Evolutionary conservation across 2,888 invertebrate genomes (phyloP).

Genomic region (Adineta ricciae): DNA sequence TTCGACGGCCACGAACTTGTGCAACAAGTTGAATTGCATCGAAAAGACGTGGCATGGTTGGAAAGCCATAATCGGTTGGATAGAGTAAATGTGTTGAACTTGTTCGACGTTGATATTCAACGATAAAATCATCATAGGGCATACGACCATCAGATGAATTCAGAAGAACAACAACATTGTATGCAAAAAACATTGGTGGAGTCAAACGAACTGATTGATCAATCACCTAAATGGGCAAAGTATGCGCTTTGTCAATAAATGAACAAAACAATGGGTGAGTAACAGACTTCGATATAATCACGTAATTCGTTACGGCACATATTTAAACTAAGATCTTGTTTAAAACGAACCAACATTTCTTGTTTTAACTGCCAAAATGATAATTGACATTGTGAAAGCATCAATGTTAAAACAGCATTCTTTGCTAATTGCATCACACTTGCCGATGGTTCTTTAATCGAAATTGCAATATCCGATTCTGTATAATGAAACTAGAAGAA

Average conservation of each 20-base stretch:
- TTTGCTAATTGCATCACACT: not conserved
- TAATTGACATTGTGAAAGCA: conserved; percentile 13
- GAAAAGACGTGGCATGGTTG: not conserved
- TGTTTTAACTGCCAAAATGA: conserved; percentile 16
- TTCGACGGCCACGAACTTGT: not conserved
- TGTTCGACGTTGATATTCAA: conserved; percentile 19
- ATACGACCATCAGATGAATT: not conserved
- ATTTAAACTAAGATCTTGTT: not conserved
- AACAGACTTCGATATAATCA: not conserved
- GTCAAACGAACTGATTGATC: conserved; percentile 15
- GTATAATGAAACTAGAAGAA: not conserved
- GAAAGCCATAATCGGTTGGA: conserved; percentile 12
- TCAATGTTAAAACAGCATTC: not conserved
- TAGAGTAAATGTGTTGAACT: not conserved
- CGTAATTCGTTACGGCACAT: conserved; percentile 4
- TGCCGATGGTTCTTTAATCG: not conserved
- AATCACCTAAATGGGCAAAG: not conserved
- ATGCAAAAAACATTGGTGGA: conserved; percentile 10
- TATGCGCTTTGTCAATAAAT: too few relatives aligned
- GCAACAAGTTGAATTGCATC: conserved; percentile 4
- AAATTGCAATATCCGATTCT: not conserved
- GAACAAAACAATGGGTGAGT: too few relatives aligned
- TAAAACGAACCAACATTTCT: not conserved
- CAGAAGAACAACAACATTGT: not conserved
- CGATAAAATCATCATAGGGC: not conserved